Percentiles rank a stretch among this genome's conserved stretches.
Conservation (phyloP, 2,113 vertebrate species). For the Phylloscopus whistleri region DNA sequence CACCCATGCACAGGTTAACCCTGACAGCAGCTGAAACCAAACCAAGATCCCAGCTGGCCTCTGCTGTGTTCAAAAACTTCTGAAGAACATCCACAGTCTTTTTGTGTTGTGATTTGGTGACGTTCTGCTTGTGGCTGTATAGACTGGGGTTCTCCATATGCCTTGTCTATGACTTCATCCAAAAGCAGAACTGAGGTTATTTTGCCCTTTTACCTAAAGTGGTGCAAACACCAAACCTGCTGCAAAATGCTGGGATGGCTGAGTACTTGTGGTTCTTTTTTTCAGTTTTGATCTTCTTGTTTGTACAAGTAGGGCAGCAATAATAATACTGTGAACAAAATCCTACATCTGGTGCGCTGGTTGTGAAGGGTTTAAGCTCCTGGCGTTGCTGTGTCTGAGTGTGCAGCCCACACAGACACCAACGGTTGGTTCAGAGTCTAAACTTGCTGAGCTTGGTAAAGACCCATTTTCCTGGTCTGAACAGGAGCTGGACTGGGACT, state of each 20-base stretch:
- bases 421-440: neutral
- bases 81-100: neutral
- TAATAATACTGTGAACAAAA: neutral
- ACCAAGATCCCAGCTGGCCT: neutral
- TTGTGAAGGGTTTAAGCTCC: neutral
- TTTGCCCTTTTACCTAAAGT: neutral
- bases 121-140: neutral
- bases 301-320: neutral
- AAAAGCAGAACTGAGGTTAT: neutral
- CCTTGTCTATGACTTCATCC: neutral
- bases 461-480: neutral
- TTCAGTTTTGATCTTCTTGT: neutral
- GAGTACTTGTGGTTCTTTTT: neutral
- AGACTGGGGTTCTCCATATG: neutral
- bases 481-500: neutral
- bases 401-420: neutral
- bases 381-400: neutral
- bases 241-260: neutral
- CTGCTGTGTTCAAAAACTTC: neutral
- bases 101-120: neutral
- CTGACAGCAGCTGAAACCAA: neutral
- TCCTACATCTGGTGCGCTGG: neutral
- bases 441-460: neutral
- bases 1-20: too few species aligned
- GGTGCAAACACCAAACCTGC: accelerated